These are phyloP conservation scores for Cercopithecus neglectus DNA, from an alignment of 2,797 vertebrate genomes.

Conservation along the genomic window DNA sequence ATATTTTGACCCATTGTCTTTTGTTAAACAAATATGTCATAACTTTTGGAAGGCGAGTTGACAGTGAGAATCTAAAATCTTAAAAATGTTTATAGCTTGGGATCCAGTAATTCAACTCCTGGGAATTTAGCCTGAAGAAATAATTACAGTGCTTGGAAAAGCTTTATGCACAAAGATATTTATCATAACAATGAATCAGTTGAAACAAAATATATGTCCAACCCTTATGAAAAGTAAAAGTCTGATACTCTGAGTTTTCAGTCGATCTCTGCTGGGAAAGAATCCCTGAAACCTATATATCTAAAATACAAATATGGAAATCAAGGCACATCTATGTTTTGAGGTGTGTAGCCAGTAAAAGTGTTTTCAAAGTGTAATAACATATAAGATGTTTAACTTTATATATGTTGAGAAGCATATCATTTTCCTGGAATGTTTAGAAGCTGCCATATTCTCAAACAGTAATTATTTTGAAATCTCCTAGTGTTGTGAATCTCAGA, in stretches of 20 bases:
- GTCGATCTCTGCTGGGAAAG: neutral
- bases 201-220: conserved; percentile 37
- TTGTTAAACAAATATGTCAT: conserved; percentile 24
- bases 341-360: conserved; percentile 11
- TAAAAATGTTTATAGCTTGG: conserved; percentile 58
- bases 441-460: neutral
- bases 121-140: conserved; percentile 53
- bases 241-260: neutral
- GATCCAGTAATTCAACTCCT: conserved; percentile 52
- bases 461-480: neutral
- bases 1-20: neutral
- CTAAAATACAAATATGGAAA: conserved; percentile 24
- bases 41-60: conserved; percentile 49
- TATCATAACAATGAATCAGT: conserved; percentile 46
- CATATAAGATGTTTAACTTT: conserved; percentile 5
- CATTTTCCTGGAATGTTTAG: neutral
- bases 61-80: conserved; percentile 47
- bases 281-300: conserved; percentile 15
- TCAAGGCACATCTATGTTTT: neutral
- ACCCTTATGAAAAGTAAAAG: neutral
- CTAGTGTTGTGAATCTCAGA: neutral
- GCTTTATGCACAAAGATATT: conserved; percentile 19
- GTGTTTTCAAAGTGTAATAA: neutral
- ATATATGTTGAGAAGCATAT: neutral
- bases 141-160: conserved; percentile 44